Conservation (phyloP, 2,888 invertebrate species). For the Parnassius orleans region DNA sequence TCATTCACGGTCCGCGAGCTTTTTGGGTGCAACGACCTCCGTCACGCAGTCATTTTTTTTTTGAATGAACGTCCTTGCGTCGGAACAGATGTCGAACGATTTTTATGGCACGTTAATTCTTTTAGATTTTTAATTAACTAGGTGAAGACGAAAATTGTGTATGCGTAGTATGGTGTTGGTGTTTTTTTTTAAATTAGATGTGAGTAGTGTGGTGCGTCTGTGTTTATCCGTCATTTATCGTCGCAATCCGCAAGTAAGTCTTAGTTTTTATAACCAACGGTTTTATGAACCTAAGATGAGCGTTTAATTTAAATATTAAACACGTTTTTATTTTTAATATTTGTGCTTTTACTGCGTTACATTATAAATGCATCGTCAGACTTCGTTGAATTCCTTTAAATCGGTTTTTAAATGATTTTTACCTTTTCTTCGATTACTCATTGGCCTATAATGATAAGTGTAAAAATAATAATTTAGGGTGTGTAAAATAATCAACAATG, state of each 20-base stretch:
- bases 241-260: constrained; percentile 20
- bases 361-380: background rate
- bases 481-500: too few species aligned
- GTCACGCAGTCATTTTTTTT: constrained; percentile 50
- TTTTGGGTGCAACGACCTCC: constrained; percentile 59
- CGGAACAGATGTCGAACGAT: constrained; percentile 23
- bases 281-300: constrained; percentile 12
- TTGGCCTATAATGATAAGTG: too few species aligned
- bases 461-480: too few species aligned
- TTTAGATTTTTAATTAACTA: constrained; percentile 17
- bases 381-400: constrained; percentile 1
- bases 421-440: too few species aligned
- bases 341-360: constrained; percentile 9
- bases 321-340: constrained; percentile 20
- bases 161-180: constrained; percentile 10
- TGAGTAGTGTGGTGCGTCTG: constrained; percentile 24
- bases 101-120: constrained; percentile 12
- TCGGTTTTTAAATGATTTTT: too few species aligned
- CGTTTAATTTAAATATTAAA: constrained; percentile 9
- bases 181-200: constrained; percentile 12
- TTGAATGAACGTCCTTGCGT: constrained; percentile 59
- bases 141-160: constrained; percentile 20
- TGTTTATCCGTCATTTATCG: constrained; percentile 18
- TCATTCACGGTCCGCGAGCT: constrained; percentile 64
- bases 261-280: constrained; percentile 10